A percentile compares a stretch with the other conserved stretches of the same genome.
Conservation (phyloP, 1,140 invertebrate species). For the Apis dorsata region DNA sequence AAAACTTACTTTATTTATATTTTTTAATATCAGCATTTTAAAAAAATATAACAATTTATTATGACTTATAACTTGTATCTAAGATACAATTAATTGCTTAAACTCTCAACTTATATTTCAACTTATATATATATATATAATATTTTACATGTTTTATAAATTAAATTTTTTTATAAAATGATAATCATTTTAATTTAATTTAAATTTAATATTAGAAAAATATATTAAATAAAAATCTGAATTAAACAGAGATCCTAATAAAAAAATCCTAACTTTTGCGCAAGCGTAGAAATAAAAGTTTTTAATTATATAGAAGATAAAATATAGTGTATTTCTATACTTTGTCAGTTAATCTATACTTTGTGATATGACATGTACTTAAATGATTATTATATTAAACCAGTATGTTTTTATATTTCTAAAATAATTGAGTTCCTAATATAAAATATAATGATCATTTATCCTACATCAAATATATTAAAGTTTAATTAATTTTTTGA, state of each 20-base stretch:
- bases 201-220: too few relatives aligned
- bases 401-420: neutral
- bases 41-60: neutral
- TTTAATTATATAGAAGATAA: neutral
- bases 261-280: constrained; percentile 19
- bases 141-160: neutral
- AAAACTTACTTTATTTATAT: constrained; percentile 47
- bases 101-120: neutral
- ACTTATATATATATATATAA: neutral
- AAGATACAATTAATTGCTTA: too few relatives aligned
- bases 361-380: neutral
- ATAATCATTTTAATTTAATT: neutral
- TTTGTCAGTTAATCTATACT: neutral
- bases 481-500: too few relatives aligned
- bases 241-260: neutral
- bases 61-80: neutral
- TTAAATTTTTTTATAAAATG: too few relatives aligned
- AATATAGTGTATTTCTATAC: neutral
- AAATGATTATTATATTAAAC: neutral
- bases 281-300: constrained; percentile 1
- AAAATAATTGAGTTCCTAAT: neutral
- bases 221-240: neutral
- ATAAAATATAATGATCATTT: neutral
- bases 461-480: neutral
- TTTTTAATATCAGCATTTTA: constrained; percentile 36